Percentiles rank a stretch among this genome's conserved stretches.
phyloP scores from a whole-genome alignment of 2,888 invertebrate genomes.

The Orthosia gothica region DNA sequence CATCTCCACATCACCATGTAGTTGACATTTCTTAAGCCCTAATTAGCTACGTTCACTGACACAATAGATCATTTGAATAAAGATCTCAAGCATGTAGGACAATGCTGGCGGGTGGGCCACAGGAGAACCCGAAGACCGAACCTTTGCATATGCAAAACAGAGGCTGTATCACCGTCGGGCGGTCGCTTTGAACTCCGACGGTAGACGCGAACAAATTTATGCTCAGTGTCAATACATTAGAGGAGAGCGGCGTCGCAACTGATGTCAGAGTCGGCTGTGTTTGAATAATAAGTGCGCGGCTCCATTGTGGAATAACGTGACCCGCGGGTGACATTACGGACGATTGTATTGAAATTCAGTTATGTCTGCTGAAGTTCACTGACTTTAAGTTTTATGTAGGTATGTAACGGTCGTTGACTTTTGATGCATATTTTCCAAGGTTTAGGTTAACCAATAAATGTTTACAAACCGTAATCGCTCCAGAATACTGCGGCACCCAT shows the following conservation, averaged over 20 bases:
- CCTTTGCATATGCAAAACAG: constrained; percentile 80
- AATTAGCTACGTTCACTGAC: constrained; percentile 69
- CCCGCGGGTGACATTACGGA: constrained; percentile 15
- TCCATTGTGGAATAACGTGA: constrained; percentile 64
- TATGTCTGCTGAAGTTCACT: constrained; percentile 1
- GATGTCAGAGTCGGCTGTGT: constrained; percentile 80
- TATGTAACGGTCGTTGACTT: neutral
- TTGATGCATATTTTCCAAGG: neutral
- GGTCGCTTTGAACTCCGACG: constrained; percentile 75
- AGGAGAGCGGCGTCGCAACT: constrained; percentile 76
- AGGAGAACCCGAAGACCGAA: constrained; percentile 58
- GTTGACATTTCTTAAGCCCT: constrained; percentile 58
- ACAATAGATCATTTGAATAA: constrained; percentile 76
- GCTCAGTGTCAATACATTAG: constrained; percentile 85
- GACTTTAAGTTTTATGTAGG: constrained; percentile 2
- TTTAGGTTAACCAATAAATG: neutral
- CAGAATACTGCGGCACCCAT: neutral
- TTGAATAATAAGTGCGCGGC: constrained; percentile 75
- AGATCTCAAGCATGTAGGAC: constrained; percentile 70
- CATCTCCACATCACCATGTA: constrained; percentile 16
- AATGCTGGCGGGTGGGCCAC: constrained; percentile 75
- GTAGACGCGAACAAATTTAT: constrained; percentile 83
- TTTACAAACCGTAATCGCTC: neutral
- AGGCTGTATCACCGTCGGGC: constrained; percentile 61
- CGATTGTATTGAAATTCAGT: constrained; percentile 10